Conservation (phyloP, 2,113 vertebrate genomes). For the Scophthalmus maximus region DNA sequence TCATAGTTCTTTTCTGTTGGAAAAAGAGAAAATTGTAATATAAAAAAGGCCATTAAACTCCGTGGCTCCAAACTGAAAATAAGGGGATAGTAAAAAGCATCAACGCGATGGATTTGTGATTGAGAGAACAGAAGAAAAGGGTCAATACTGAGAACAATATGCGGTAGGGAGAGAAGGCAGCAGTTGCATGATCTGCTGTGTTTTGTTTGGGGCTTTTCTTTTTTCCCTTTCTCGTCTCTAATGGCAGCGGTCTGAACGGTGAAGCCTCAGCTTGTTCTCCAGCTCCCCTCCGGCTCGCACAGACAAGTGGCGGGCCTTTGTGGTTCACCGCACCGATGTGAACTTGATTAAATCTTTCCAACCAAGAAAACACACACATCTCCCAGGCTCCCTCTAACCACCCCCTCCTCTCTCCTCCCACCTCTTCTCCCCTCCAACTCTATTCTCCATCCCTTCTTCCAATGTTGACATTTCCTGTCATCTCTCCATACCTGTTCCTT, state of each 20-base stretch:
- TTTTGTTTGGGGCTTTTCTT: background rate
- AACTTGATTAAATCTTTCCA: conserved; percentile 77
- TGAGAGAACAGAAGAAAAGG: background rate
- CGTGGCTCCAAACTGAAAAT: background rate
- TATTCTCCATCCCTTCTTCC: conserved; percentile 14
- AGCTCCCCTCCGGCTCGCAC: conserved; percentile 42
- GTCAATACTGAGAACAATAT: conserved; percentile 18
- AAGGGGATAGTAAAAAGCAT: background rate
- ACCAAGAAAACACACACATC: conserved; percentile 68
- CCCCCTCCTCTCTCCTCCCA: background rate
- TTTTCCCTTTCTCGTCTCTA: background rate
- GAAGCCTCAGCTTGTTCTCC: conserved; percentile 52
- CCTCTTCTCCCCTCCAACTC: background rate
- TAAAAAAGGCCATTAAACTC: background rate
- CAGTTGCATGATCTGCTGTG: conserved; percentile 4
- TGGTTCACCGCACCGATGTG: conserved; percentile 69
- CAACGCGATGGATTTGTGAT: no score
- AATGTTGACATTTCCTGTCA: conserved; percentile 51
- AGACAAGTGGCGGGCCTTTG: conserved; percentile 56
- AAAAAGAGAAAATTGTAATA: no score
- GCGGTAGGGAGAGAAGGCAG: background rate
- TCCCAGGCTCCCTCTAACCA: conserved; percentile 18
- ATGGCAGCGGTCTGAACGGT: conserved; percentile 53
- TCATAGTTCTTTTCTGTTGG: no score
- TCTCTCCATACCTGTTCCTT: conserved; percentile 25